phyloP scores from a whole-genome alignment of 1,140 invertebrate genomes.

The Leptinotarsa defecta region DNA sequence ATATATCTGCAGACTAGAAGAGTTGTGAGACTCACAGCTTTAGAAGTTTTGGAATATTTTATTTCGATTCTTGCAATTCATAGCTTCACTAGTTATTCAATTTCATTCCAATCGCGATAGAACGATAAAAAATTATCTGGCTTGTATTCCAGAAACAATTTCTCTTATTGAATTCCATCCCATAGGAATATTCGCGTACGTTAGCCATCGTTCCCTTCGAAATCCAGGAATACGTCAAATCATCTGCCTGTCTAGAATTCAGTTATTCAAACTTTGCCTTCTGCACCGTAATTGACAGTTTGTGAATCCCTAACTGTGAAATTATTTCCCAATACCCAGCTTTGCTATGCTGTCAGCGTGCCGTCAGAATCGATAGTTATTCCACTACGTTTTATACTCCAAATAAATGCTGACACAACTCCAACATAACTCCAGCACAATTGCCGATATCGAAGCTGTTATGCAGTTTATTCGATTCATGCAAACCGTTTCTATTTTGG shows the following conservation, averaged over 20 bases:
- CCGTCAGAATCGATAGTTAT: conserved; percentile 19
- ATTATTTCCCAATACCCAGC: conserved; percentile 23
- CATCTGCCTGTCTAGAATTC: not conserved
- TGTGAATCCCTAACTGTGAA: conserved; percentile 11
- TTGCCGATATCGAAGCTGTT: conserved; percentile 7
- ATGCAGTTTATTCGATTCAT: conserved; percentile 14
- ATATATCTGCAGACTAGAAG: too few relatives aligned
- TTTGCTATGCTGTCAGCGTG: conserved; percentile 11
- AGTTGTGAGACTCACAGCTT: too few relatives aligned
- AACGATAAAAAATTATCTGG: too few relatives aligned
- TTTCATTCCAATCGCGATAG: too few relatives aligned
- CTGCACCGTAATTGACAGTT: conserved; percentile 11
- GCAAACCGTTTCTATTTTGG: conserved; percentile 11
- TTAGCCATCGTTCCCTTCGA: not conserved
- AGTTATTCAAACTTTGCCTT: conserved; percentile 1
- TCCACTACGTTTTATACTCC: conserved; percentile 14
- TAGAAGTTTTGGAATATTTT: too few relatives aligned
- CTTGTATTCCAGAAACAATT: conserved; percentile 4
- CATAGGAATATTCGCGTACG: not conserved
- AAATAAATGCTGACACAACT: conserved; percentile 19
- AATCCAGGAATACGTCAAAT: not conserved
- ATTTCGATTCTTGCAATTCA: too few relatives aligned
- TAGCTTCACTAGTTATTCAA: too few relatives aligned
- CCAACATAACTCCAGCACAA: conserved; percentile 11
- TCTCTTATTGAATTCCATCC: conserved; percentile 4